Conservation (phyloP, 2,888 invertebrate genomes). For the Imbricaverruca yamaguchii region DNA sequence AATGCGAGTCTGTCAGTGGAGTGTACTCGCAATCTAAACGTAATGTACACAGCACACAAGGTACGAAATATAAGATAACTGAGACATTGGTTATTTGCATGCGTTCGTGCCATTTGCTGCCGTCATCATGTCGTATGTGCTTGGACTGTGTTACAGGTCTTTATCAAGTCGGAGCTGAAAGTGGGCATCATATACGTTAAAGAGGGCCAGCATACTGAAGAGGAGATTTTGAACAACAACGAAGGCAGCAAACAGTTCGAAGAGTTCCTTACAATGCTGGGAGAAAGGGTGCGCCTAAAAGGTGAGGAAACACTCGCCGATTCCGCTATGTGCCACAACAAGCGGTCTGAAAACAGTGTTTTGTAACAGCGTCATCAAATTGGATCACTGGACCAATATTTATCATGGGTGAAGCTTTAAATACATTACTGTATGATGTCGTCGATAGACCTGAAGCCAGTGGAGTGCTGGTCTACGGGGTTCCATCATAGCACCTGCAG, state of each 20-base stretch:
- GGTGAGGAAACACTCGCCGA: slow-evolving; percentile 37
- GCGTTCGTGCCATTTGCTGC: no score
- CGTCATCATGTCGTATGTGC: no score
- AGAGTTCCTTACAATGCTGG: slow-evolving; percentile 70
- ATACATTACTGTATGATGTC: background rate
- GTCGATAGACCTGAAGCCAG: background rate
- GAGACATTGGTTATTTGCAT: no score
- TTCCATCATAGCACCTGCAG: no score
- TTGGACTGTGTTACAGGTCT: slow-evolving; percentile 54
- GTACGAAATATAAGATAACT: no score
- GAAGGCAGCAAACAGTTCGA: slow-evolving; percentile 81
- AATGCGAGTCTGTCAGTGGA: no score
- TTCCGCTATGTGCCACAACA: no score
- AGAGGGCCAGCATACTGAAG: slow-evolving; percentile 82
- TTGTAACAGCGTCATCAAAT: background rate
- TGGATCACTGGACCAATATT: background rate
- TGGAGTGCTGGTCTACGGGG: background rate
- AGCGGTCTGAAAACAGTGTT: background rate
- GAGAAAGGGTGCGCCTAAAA: slow-evolving; percentile 79
- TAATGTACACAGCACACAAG: no score
- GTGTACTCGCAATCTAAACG: no score
- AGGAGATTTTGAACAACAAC: slow-evolving; percentile 90
- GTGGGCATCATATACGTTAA: slow-evolving; percentile 89
- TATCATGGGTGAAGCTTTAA: background rate
- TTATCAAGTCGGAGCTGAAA: slow-evolving; percentile 89